phyloP scores from a whole-genome alignment of 2,888 invertebrate genomes.

The Pseudoips prasinana region DNA sequence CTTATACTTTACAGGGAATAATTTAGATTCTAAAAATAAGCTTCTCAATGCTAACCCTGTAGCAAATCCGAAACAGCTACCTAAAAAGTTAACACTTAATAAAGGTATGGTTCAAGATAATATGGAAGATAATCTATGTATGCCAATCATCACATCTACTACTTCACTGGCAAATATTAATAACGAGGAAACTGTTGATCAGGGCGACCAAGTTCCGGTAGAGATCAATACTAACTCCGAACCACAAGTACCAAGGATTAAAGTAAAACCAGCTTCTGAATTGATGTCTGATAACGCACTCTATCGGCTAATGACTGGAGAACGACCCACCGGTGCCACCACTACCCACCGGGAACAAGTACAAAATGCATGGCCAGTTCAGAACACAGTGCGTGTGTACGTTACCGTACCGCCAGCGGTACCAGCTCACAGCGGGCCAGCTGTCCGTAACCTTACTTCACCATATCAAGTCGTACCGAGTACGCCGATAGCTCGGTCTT shows the following conservation, averaged over 20 bases:
- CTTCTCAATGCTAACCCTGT: constrained; percentile 58
- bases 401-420: constrained; percentile 5
- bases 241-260: constrained; percentile 51
- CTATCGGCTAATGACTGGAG: constrained; percentile 28
- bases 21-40: constrained; percentile 26
- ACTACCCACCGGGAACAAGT: constrained; percentile 7
- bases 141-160: constrained; percentile 63
- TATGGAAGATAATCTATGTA: constrained; percentile 20
- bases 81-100: constrained; percentile 35
- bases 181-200: constrained; percentile 6
- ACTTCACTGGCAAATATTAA: constrained; percentile 48
- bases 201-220: constrained; percentile 3
- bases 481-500: constrained; percentile 1
- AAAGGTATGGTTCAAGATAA: constrained; percentile 4
- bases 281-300: constrained; percentile 54
- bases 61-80: constrained; percentile 65
- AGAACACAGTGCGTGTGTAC: constrained; percentile 5
- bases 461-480: constrained; percentile 6
- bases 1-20: constrained; percentile 11
- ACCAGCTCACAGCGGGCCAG: neutral
- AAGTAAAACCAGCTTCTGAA: constrained; percentile 66
- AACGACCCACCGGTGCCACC: constrained; percentile 2
- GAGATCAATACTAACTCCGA: constrained; percentile 1
- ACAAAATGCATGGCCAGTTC: constrained; percentile 12
- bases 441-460: constrained; percentile 1